Percentiles rank a stretch among this genome's conserved stretches.
These are phyloP conservation scores for Channallabes apus DNA, from an alignment of 2,797 vertebrate genomes.

Conservation along the genomic window DNA sequence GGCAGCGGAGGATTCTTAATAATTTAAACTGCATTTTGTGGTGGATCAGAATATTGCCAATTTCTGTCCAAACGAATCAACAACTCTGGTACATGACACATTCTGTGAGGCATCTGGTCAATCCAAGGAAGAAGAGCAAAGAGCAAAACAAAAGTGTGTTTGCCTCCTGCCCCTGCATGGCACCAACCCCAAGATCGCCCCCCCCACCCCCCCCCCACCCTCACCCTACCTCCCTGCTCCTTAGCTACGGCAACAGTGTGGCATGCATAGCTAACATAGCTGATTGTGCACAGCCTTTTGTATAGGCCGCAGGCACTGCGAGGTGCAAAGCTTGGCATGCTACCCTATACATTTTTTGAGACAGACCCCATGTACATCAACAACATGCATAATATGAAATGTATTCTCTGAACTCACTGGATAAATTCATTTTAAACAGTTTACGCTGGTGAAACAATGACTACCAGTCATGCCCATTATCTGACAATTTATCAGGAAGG, in stretches of 20 bases:
- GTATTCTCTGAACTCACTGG: constrained; percentile 84
- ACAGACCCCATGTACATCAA: constrained; percentile 80
- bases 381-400: constrained; percentile 87
- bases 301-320: constrained; percentile 76
- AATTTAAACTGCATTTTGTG: neutral
- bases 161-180: constrained; percentile 75
- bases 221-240: constrained; percentile 53
- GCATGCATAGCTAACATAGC: constrained; percentile 92
- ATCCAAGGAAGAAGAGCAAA: constrained; percentile 48
- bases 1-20: constrained; percentile 11
- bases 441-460: constrained; percentile 81
- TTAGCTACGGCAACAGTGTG: constrained; percentile 89
- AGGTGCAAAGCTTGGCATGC: constrained; percentile 87
- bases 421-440: constrained; percentile 93
- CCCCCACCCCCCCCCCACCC: constrained; percentile 40
- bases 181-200: constrained; percentile 58
- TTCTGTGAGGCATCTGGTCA: constrained; percentile 64
- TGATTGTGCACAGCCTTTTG: constrained; percentile 88
- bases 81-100: constrained; percentile 62
- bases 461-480: constrained; percentile 82
- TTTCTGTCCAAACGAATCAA: constrained; percentile 70
- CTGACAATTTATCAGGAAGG: constrained; percentile 76
- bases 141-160: constrained; percentile 71
- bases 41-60: constrained; percentile 59
- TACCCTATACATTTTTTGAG: constrained; percentile 83